Percentiles rank a stretch among this genome's conserved stretches.
Evolutionary conservation across 2,113 vertebrate genomes (phyloP).

Genomic region (Chitala chitala): DNA sequence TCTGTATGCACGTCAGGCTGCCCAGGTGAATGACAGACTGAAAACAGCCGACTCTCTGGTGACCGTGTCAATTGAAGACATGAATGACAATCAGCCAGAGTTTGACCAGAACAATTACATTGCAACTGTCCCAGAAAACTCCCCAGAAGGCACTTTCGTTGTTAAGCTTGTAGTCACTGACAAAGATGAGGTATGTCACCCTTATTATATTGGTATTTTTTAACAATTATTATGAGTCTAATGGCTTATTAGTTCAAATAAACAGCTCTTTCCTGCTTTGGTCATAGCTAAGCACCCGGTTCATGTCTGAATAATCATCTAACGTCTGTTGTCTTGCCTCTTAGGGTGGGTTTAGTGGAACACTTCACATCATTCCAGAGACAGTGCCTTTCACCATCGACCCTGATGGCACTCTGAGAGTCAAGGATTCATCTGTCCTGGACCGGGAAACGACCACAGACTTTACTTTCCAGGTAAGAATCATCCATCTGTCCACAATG

Average conservation of each 20-base stretch:
- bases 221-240: no score
- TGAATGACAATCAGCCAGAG: conserved; percentile 56
- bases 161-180: conserved; percentile 54
- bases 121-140: conserved; percentile 57
- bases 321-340: not conserved
- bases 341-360: conserved; percentile 71
- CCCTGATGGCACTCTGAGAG: conserved; percentile 52
- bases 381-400: conserved; percentile 58
- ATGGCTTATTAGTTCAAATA: no score
- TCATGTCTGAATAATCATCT: no score
- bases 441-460: conserved; percentile 55
- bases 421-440: conserved; percentile 50
- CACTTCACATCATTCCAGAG: conserved; percentile 43
- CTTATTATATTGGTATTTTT: no score
- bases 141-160: conserved; percentile 44
- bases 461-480: conserved; percentile 56
- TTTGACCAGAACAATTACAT: conserved; percentile 51
- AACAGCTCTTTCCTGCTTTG: not conserved
- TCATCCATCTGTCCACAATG: not conserved
- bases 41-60: conserved; percentile 62
- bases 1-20: conserved; percentile 53
- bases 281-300: no score
- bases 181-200: conserved; percentile 57
- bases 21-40: conserved; percentile 55
- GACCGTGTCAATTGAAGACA: conserved; percentile 56